Conservation (phyloP, 1,140 invertebrate genomes). For the Pseudomyrmex sp. region DNA sequence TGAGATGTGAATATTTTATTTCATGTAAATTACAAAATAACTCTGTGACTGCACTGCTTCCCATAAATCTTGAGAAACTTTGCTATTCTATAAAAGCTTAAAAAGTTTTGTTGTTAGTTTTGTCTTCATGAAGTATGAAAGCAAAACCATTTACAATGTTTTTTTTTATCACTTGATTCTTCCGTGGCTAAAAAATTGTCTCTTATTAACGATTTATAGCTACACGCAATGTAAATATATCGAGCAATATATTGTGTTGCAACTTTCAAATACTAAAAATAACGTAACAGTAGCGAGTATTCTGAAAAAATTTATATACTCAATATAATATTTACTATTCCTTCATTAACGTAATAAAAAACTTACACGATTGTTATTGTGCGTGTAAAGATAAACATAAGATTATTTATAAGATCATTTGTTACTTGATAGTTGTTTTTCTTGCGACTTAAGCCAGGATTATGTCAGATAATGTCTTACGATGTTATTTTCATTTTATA, state of each 20-base stretch:
- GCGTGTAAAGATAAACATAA: no score
- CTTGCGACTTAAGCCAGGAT: not conserved
- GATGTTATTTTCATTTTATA: constrained; percentile 26
- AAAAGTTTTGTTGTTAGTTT: constrained; percentile 45
- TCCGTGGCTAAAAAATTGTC: not conserved
- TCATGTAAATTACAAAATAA: constrained; percentile 28
- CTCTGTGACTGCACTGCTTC: not conserved
- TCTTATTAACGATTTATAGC: constrained; percentile 25
- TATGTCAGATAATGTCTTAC: not conserved
- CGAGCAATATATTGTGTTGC: not conserved
- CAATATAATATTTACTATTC: not conserved
- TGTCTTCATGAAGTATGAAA: constrained; percentile 43
- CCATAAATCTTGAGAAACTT: constrained; percentile 25
- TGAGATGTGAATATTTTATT: constrained; percentile 32
- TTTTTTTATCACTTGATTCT: not conserved
- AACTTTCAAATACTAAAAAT: not conserved
- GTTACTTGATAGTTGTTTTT: not conserved
- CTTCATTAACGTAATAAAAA: no score
- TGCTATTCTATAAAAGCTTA: constrained; percentile 30
- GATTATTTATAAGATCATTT: no score
- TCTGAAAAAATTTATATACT: constrained; percentile 5
- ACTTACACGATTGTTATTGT: not conserved
- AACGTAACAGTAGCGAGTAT: not conserved
- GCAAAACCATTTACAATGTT: not conserved
- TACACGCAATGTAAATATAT: not conserved